These are phyloP conservation scores for Malurus elegans DNA, from an alignment of 2,113 vertebrate genomes.

Conservation along the genomic window DNA sequence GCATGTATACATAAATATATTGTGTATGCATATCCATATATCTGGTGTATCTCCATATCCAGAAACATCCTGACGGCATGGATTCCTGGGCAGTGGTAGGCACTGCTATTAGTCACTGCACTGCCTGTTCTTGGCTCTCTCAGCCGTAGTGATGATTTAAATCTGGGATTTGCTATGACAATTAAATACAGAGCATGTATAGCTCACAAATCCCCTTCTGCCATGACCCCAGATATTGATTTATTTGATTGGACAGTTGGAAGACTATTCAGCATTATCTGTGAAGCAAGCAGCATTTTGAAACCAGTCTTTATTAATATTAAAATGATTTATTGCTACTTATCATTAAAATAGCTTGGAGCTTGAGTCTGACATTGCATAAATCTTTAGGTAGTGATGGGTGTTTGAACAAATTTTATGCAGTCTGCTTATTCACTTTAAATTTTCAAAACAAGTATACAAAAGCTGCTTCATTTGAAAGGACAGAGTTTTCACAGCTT, in stretches of 20 bases:
- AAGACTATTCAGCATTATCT: slow-evolving; percentile 30
- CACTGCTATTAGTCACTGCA: not conserved
- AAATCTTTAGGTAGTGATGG: not conserved
- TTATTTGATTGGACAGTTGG: slow-evolving; percentile 50
- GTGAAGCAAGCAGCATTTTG: slow-evolving; percentile 20
- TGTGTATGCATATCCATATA: no score
- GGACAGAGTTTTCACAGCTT: not conserved
- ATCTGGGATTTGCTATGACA: slow-evolving; percentile 35
- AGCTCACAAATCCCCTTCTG: slow-evolving; percentile 28
- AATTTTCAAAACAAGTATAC: slow-evolving; percentile 3
- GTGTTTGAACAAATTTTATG: slow-evolving; percentile 15
- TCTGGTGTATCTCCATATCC: not conserved
- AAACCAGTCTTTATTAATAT: slow-evolving; percentile 10
- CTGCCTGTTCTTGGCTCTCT: not conserved
- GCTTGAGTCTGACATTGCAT: not conserved
- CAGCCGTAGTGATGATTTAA: not conserved
- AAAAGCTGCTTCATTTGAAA: slow-evolving; percentile 8
- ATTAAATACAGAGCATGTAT: slow-evolving; percentile 16
- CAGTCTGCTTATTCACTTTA: slow-evolving; percentile 13
- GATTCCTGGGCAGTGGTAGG: not conserved
- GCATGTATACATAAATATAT: accelerated
- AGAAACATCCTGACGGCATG: not conserved
- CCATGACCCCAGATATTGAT: slow-evolving; percentile 7
- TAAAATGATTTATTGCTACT: not conserved
- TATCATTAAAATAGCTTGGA: not conserved